Evolutionary conservation across 1,140 invertebrate genomes (phyloP).

Genomic region (Danaus melanippus): DNA sequence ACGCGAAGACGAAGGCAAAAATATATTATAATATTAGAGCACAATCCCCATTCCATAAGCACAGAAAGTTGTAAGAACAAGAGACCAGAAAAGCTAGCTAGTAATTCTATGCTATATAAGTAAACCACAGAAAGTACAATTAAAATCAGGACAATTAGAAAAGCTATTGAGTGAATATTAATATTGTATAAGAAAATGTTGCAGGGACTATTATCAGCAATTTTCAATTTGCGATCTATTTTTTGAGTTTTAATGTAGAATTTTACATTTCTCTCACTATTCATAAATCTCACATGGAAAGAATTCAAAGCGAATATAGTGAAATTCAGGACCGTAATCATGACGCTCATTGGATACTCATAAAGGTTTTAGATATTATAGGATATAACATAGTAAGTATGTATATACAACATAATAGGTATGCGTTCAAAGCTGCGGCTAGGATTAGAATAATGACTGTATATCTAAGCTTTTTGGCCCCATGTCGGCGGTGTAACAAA

Average conservation of each 20-base stretch:
- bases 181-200: slow-evolving; percentile 18
- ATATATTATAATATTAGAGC: slow-evolving; percentile 34
- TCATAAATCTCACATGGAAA: slow-evolving; percentile 36
- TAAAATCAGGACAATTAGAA: slow-evolving; percentile 4
- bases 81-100: slow-evolving; percentile 16
- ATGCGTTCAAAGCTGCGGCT: slow-evolving; percentile 14
- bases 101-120: not conserved
- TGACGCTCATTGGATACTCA: slow-evolving; percentile 9
- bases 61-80: slow-evolving; percentile 19
- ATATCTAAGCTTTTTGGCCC: slow-evolving; percentile 30
- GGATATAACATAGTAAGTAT: no score
- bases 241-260: slow-evolving; percentile 43
- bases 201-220: slow-evolving; percentile 23
- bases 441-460: slow-evolving; percentile 23
- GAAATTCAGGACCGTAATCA: slow-evolving; percentile 11
- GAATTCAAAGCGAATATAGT: slow-evolving; percentile 24
- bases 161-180: slow-evolving; percentile 20
- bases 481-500: slow-evolving; percentile 36
- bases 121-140: slow-evolving; percentile 1
- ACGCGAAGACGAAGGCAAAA: slow-evolving; percentile 35
- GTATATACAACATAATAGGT: not conserved
- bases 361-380: slow-evolving; percentile 15
- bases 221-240: slow-evolving; percentile 37
- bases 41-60: slow-evolving; percentile 30
- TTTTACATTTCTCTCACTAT: slow-evolving; percentile 26